Percentiles rank a stretch among this genome's conserved stretches.
Conservation (phyloP, 2,888 invertebrate genomes). For the Meganola albula region DNA sequence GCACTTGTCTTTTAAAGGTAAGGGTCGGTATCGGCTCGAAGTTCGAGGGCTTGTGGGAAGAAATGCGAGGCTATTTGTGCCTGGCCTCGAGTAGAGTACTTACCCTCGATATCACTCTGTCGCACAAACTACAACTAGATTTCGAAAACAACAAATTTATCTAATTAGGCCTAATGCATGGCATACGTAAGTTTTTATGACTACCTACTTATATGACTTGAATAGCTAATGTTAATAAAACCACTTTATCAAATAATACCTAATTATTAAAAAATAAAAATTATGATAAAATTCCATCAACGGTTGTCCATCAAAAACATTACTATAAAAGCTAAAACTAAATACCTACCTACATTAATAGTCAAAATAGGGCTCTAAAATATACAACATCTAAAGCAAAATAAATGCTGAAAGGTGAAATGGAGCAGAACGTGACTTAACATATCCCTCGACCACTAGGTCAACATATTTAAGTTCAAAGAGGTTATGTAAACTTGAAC, state of each 20-base stretch:
- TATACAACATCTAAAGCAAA: not conserved
- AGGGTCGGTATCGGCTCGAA: constrained; percentile 58
- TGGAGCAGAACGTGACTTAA: constrained; percentile 17
- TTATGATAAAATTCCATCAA: too few relatives aligned
- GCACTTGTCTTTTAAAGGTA: constrained; percentile 52
- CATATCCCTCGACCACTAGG: constrained; percentile 15
- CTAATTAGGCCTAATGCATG: too few relatives aligned
- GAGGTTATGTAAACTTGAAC: constrained; percentile 23
- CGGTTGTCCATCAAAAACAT: not conserved
- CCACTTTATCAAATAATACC: too few relatives aligned
- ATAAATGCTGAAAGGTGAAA: not conserved
- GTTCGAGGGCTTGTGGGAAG: constrained; percentile 54
- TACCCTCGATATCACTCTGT: constrained; percentile 41
- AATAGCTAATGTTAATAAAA: too few relatives aligned
- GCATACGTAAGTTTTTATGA: too few relatives aligned
- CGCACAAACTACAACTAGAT: constrained; percentile 62
- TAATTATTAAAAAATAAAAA: too few relatives aligned
- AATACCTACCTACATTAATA: not conserved
- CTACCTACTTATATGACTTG: too few relatives aligned
- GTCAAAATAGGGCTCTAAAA: not conserved
- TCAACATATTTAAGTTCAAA: constrained; percentile 18
- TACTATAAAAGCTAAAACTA: not conserved
- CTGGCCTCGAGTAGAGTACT: constrained; percentile 45
- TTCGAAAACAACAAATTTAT: too few relatives aligned
- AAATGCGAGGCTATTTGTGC: constrained; percentile 65